phyloP scores from a whole-genome alignment of 35 echinoderm and acorn worm species.

The Diadema setosum region DNA sequence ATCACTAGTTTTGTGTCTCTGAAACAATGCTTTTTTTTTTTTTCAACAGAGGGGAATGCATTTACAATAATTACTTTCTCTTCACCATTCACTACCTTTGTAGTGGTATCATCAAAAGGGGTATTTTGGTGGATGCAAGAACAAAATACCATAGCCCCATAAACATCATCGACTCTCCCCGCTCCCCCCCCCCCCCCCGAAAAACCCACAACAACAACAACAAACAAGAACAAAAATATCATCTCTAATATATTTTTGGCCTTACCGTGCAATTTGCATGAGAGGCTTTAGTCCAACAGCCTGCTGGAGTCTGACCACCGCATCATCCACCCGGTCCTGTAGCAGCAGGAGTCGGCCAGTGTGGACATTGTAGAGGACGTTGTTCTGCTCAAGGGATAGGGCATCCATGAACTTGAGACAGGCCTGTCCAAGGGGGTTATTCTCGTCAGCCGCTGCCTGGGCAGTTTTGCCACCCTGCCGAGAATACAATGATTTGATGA shows the following conservation, averaged over 20 bases:
- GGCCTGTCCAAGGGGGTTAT: conserved; percentile 85
- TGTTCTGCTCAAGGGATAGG: conserved; percentile 82
- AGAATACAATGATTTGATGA: background rate
- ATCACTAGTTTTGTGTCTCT: too few relatives aligned
- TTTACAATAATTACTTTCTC: too few relatives aligned
- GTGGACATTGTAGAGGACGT: conserved; percentile 81
- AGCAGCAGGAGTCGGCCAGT: conserved; percentile 77
- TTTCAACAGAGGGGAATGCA: too few relatives aligned
- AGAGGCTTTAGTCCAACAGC: conserved; percentile 83
- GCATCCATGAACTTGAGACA: conserved; percentile 96
- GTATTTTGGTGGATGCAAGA: too few relatives aligned
- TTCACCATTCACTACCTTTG: too few relatives aligned
- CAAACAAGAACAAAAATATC: too few relatives aligned
- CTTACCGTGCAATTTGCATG: conserved; percentile 66
- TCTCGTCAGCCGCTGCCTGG: conserved; percentile 87
- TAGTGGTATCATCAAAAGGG: too few relatives aligned
- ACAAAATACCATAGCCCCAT: too few relatives aligned
- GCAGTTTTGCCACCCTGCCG: conserved; percentile 78
- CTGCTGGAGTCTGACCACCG: conserved; percentile 73
- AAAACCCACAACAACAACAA: too few relatives aligned
- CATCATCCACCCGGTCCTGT: conserved; percentile 81
- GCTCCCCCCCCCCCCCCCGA: too few relatives aligned
- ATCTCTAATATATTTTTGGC: background rate
- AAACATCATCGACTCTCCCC: too few relatives aligned
- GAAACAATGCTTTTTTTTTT: too few relatives aligned